Evolutionary conservation across 2,113 vertebrate species (phyloP).

Genomic region (Catagonus wagneri): DNA sequence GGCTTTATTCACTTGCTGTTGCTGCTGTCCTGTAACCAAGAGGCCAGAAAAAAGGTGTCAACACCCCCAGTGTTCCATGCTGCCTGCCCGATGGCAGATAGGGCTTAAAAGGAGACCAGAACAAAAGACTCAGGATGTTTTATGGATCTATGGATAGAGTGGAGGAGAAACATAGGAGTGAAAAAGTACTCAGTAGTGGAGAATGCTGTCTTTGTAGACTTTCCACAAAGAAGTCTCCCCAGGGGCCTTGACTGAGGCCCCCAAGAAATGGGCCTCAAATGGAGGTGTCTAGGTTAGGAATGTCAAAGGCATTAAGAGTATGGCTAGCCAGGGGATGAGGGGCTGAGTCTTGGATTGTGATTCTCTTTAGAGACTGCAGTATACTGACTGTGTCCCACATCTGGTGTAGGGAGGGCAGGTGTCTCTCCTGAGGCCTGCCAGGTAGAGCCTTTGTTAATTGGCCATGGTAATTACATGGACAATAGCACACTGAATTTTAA

Average conservation of each 20-base stretch:
- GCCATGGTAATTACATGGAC: neutral
- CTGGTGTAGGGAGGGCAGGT: neutral
- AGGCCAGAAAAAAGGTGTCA: neutral
- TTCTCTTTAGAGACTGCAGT: neutral
- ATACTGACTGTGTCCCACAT: neutral
- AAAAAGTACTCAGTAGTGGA: neutral
- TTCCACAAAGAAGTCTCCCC: neutral
- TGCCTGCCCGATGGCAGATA: neutral
- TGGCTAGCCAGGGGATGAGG: rapidly evolving
- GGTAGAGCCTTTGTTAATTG: neutral
- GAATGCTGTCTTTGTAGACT: no score
- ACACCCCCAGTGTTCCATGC: neutral
- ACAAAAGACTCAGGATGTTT: neutral
- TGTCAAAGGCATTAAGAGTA: neutral
- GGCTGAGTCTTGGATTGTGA: neutral
- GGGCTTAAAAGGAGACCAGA: neutral
- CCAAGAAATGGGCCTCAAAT: neutral
- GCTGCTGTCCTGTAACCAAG: neutral
- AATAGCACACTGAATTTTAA: neutral
- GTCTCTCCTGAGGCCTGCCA: neutral
- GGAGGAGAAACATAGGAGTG: neutral
- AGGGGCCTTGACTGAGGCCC: neutral
- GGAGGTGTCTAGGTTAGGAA: neutral
- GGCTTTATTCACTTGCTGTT: neutral
- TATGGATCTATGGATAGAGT: neutral